Evolutionary conservation across 2,113 vertebrate genomes (phyloP).

Genomic region (Stictonetta naevosa): DNA sequence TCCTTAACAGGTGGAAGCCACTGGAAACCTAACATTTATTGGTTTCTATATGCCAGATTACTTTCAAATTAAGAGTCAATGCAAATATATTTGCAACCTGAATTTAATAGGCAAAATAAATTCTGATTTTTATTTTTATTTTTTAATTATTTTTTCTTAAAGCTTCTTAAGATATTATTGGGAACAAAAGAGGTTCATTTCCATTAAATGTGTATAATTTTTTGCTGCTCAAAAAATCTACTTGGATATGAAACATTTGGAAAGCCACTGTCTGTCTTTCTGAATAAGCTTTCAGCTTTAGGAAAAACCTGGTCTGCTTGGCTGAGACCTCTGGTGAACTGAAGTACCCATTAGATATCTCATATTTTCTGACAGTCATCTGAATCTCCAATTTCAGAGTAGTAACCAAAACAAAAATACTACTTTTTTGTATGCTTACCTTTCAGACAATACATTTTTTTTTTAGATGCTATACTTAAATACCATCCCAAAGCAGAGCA

Average conservation of each 20-base stretch:
- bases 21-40: constrained; percentile 57
- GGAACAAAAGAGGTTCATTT: neutral
- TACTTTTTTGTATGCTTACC: neutral
- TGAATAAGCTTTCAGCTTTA: neutral
- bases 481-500: neutral
- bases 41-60: constrained; percentile 5
- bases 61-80: constrained; percentile 42
- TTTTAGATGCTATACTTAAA: neutral
- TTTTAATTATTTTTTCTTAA: neutral
- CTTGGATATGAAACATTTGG: neutral
- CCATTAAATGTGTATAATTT: neutral
- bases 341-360: neutral
- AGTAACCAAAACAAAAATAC: neutral
- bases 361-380: neutral
- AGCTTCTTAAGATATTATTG: neutral
- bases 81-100: neutral
- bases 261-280: neutral
- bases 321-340: neutral
- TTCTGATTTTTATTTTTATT: neutral
- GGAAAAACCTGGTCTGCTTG: neutral
- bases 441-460: neutral
- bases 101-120: neutral
- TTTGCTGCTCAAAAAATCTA: neutral
- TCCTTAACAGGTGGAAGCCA: constrained; percentile 44
- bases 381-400: neutral